Evolutionary conservation across 2,113 vertebrate species (phyloP).

Genomic region (Chiloscyllium plagiosum): DNA sequence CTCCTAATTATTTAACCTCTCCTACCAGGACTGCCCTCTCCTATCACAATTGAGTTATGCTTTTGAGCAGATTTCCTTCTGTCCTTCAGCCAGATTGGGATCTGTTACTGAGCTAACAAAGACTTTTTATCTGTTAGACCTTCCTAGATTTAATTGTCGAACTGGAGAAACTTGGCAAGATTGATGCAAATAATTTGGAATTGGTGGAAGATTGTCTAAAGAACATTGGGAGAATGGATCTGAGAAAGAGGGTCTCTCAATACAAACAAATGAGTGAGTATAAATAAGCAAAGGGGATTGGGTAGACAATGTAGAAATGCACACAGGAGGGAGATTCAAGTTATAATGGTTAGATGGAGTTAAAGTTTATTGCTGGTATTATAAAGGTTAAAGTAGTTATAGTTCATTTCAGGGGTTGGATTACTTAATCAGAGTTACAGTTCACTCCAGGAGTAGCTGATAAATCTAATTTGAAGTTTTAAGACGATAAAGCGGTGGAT

Average conservation of each 20-base stretch:
- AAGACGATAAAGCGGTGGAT: too few species aligned
- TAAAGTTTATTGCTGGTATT: too few species aligned
- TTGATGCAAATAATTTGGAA: conserved; percentile 67
- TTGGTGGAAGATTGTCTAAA: conserved; percentile 67
- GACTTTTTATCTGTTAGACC: conserved; percentile 55
- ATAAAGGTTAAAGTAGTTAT: neutral
- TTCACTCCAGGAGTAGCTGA: too few species aligned
- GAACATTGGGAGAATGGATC: conserved; percentile 68
- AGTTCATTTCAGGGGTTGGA: neutral
- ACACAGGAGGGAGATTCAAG: neutral
- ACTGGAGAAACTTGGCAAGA: conserved; percentile 72
- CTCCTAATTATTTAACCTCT: too few species aligned
- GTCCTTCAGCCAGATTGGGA: neutral
- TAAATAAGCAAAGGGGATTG: neutral
- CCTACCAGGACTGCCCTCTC: neutral
- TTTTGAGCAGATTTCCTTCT: neutral
- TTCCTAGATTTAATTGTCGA: conserved; percentile 77
- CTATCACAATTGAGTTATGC: neutral
- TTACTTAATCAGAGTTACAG: neutral
- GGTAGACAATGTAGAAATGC: too few species aligned
- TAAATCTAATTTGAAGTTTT: too few species aligned
- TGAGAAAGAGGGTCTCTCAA: conserved; percentile 68
- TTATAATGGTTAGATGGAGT: too few species aligned
- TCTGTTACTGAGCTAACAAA: neutral
- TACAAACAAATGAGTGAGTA: conserved; percentile 67